Evolutionary conservation across 2,113 vertebrate species (phyloP).

Genomic region (Gambusia affinis): DNA sequence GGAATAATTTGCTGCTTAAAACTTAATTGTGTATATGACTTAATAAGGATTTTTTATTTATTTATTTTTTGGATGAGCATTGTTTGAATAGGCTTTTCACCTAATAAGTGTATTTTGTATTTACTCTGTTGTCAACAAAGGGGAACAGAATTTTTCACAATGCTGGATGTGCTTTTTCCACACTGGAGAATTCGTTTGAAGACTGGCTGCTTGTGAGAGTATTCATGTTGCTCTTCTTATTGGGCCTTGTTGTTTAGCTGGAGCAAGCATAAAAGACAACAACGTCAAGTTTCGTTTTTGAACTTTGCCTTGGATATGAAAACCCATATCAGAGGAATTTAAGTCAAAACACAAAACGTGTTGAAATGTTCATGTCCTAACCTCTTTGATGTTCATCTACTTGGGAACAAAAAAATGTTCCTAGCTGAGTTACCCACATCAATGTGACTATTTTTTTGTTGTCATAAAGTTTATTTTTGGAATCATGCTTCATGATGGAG

Average conservation of each 20-base stretch:
- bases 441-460: constrained; percentile 11
- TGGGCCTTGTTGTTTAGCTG: constrained; percentile 2
- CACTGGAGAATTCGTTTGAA: constrained; percentile 13
- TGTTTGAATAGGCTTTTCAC: not conserved
- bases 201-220: constrained; percentile 19
- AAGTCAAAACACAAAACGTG: not conserved
- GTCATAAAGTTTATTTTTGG: constrained; percentile 34
- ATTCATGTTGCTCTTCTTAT: not conserved
- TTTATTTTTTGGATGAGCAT: too few species aligned
- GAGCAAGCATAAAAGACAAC: not conserved
- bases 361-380: constrained; percentile 4
- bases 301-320: not conserved
- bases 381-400: constrained; percentile 11
- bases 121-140: not conserved
- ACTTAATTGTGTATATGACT: too few species aligned
- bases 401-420: not conserved
- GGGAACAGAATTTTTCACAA: too few species aligned
- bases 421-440: constrained; percentile 26
- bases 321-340: not conserved
- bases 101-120: not conserved
- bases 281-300: not conserved
- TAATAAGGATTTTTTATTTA: too few species aligned
- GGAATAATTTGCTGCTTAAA: too few species aligned
- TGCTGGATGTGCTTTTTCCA: not conserved
- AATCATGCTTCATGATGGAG: constrained; percentile 1